Base-by-base conservation (phyloP, 2,113 vertebrate species). In the Erythrocebus patas region DNA sequence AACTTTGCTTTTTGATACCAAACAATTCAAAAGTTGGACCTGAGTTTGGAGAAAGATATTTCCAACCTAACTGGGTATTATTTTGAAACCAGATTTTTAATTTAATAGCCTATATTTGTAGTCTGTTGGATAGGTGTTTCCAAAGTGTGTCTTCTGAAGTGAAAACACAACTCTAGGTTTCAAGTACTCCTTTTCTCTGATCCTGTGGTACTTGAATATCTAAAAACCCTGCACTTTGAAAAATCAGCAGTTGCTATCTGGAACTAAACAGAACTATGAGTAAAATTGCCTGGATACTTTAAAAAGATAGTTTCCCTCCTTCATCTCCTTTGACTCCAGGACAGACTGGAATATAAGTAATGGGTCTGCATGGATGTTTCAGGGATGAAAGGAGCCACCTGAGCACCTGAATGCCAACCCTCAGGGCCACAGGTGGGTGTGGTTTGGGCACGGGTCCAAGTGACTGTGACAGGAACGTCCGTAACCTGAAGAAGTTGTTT, bases 1-100 rank as follows among this genome's bases (percentile, higher is more conserved):
- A 81, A 97, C 91, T 38, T 89, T 97, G 91, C 23, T 90, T 97
- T 91, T 98, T 95, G 93, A 92, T 93, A 98, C 83, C 92, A 82
- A 81, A 95, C 45, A 80, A 66, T 84, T 96, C 89, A 89, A 95
- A 97, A 93, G 93, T 92, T 52, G 45, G 48, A 85, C 70, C 79
- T 78, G 68, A 96, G 61, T 89, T 84, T 87, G 40, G 85, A 96
- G 86, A 91, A 81, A 76, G 66, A 48, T 64, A 52, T 96, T 83
- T 95, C 89, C 68, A 93, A 32, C 75, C 4, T 1, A 52, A 84
- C 50, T 73, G 23, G n/a, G 23, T 84, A 30, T 79, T 66, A 30
- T 78, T 94, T 78, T 50, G 82, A 82, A 87, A 80, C 35, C 52
- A 55, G 72, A 86, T 85, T 70, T 93, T 81, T 93, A 59, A 64